Conservation (phyloP, 2,888 invertebrate genomes). For the Orthonychiurus folsomi region DNA sequence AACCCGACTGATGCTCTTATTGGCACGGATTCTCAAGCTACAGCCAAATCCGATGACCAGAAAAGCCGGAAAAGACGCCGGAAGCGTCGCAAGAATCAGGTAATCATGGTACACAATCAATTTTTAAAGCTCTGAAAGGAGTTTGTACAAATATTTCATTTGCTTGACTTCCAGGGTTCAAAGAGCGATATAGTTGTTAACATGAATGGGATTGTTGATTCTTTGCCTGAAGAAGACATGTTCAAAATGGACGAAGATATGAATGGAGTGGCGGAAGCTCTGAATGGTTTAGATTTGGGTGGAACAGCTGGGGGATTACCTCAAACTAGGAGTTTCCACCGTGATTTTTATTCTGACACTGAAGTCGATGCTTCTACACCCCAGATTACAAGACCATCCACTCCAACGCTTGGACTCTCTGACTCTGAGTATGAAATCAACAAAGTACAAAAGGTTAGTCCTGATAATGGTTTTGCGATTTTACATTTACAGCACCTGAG, state of each 20-base stretch:
- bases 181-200: constrained; percentile 32
- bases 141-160: constrained; percentile 3
- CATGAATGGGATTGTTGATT: constrained; percentile 43
- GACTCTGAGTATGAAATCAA: constrained; percentile 80
- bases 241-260: constrained; percentile 44
- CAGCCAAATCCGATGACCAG: constrained; percentile 26
- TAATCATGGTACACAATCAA: no score
- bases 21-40: background rate
- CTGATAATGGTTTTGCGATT: no score
- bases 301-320: constrained; percentile 12
- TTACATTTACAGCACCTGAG: no score
- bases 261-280: constrained; percentile 47
- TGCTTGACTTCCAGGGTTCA: constrained; percentile 27
- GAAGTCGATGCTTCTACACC: constrained; percentile 41
- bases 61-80: constrained; percentile 34
- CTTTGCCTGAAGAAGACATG: constrained; percentile 34
- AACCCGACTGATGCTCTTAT: background rate
- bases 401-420: constrained; percentile 83
- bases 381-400: constrained; percentile 61
- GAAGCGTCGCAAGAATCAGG: constrained; percentile 37
- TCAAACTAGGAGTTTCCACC: constrained; percentile 37
- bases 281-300: constrained; percentile 46
- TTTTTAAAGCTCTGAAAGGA: no score
- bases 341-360: constrained; percentile 40
- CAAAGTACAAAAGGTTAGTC: constrained; percentile 35